Conservation (phyloP, 1,140 invertebrate genomes). For the Leptopilina boulardi region DNA sequence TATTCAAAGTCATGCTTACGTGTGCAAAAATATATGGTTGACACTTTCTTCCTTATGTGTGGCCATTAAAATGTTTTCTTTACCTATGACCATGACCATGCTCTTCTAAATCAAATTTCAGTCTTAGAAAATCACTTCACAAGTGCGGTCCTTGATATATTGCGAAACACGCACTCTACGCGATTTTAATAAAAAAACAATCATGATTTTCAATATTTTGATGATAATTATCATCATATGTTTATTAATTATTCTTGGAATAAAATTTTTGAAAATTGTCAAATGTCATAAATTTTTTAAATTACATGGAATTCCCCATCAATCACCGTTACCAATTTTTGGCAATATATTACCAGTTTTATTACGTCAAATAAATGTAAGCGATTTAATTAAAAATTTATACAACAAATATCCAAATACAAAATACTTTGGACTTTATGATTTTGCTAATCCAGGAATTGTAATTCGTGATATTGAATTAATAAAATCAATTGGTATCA, state of each 20-base stretch:
- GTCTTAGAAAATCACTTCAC: too few relatives aligned
- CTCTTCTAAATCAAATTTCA: too few relatives aligned
- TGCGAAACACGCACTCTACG: too few relatives aligned
- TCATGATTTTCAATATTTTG: too few relatives aligned
- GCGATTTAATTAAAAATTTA: not conserved
- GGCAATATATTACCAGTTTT: slow-evolving; percentile 22
- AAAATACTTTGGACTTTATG: slow-evolving; percentile 37
- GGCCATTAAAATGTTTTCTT: too few relatives aligned
- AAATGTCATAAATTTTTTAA: slow-evolving; percentile 30
- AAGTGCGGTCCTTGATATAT: too few relatives aligned
- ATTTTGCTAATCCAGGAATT: slow-evolving; percentile 74
- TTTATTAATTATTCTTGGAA: not conserved
- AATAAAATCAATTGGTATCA: slow-evolving; percentile 78
- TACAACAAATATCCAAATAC: slow-evolving; percentile 28
- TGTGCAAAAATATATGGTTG: too few relatives aligned
- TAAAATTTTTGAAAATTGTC: not conserved
- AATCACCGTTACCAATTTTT: slow-evolving; percentile 33
- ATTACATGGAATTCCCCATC: slow-evolving; percentile 33
- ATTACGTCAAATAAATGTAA: not conserved
- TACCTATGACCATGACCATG: too few relatives aligned
- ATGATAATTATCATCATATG: too few relatives aligned
- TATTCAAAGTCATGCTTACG: too few relatives aligned
- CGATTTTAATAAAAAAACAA: too few relatives aligned
- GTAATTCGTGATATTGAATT: slow-evolving; percentile 79
- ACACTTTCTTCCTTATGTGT: too few relatives aligned